These are phyloP conservation scores for Xiphorhynchus erythropygius DNA, from an alignment of 2,797 vertebrate species.

Conservation along the genomic window DNA sequence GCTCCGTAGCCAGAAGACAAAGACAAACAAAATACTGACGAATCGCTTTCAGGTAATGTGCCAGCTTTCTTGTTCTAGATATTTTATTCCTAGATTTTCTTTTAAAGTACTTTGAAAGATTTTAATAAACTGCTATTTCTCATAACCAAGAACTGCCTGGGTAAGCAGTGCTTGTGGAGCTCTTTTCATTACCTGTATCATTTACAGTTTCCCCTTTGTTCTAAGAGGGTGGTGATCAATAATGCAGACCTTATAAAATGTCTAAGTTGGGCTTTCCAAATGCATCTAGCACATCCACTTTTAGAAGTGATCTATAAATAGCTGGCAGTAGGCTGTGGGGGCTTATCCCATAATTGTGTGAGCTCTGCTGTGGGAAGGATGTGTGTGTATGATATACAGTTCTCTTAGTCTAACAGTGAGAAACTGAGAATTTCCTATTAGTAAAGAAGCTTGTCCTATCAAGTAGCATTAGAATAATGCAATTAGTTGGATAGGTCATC, in stretches of 20 bases:
- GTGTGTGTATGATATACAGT: neutral
- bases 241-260: neutral
- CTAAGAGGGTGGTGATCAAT: neutral
- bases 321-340: neutral
- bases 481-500: neutral
- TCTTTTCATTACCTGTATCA: neutral
- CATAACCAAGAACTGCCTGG: neutral
- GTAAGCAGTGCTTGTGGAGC: neutral
- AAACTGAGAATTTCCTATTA: neutral
- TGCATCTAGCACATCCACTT: neutral
- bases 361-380: neutral
- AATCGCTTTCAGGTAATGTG: constrained; percentile 74
- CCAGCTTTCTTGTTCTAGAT: neutral
- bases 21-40: constrained; percentile 54
- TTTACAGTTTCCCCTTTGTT: neutral
- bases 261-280: neutral
- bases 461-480: neutral
- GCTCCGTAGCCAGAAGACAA: constrained; percentile 78
- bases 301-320: neutral
- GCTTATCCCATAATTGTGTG: neutral
- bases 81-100: neutral
- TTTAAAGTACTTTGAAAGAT: neutral
- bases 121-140: neutral
- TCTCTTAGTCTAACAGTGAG: neutral
- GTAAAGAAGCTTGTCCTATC: neutral